Evolutionary conservation across 1,140 invertebrate genomes (phyloP), one percentile per base, ranked within the genome.

Genomic region (Idris sp.): DNA sequence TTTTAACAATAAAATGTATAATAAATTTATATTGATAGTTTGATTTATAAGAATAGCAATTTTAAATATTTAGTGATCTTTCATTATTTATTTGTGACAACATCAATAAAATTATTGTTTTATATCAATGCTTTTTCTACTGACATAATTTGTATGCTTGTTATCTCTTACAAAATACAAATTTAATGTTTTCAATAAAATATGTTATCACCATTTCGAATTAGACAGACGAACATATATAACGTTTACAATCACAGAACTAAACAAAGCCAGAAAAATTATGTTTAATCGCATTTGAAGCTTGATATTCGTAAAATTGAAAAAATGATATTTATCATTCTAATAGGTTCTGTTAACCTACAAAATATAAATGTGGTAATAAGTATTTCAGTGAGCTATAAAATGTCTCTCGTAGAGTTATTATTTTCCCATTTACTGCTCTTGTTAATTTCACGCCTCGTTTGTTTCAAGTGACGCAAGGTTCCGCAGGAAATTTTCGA

Each of bases 371-470:
- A 36, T 67, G 48, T 25, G 53, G 74, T 76, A 76, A 76, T 72
- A 72, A 74, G 71, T 65, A 74, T 67, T 76, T 76, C 62, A 72
- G 41, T 49, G 49, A 67, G 56, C 67, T 68, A 76, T 76, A 72
- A 76, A 72, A 48, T 67, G 58, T 64, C 62, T 69, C 58, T 64
- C 64, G 43, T 36, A 25, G 41, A 71, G 65, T 76, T 76, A 76
- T 76, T 76, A 76, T 76, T 76, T 76, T 76, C 68, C 56, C 74
- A 76, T 76, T 76, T 76, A 62, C 68, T 10, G 58, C 51, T 73
- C 74, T 76, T 76, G 74, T 73, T 76, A 72, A 76, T 76, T 76
- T 76, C 74, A 76, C 67, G 74, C 74, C 62, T 72, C 74, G 74
- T 72, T 76, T 41, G 15, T 49, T 67, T 72, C 67, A 72, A 76